Percentiles rank a stretch among this genome's conserved stretches.
Conservation (phyloP, 2,888 invertebrate genomes). For the Ceramica pisi region DNA sequence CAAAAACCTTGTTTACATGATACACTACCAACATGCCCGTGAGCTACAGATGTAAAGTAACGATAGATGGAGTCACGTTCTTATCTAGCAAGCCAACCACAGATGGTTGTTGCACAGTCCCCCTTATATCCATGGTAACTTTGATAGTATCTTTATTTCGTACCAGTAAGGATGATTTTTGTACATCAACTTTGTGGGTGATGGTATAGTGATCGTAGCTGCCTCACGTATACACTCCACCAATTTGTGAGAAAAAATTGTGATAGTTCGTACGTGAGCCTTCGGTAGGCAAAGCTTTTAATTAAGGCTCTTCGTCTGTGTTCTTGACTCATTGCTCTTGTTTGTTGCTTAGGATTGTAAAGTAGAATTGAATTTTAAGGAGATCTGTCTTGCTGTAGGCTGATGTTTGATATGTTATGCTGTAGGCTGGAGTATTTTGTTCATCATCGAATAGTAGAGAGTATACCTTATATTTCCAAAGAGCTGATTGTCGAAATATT, state of each 20-base stretch:
- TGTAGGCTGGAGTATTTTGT: background rate
- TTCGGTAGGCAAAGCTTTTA: slow-evolving; percentile 46
- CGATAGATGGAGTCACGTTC: slow-evolving; percentile 77
- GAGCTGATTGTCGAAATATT: background rate
- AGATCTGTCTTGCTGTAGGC: background rate
- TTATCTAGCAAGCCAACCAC: slow-evolving; percentile 64
- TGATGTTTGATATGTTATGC: background rate
- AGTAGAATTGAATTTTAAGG: background rate
- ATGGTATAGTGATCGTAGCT: slow-evolving; percentile 22
- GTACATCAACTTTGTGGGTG: background rate
- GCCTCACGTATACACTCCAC: slow-evolving; percentile 51
- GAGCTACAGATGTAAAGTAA: slow-evolving; percentile 64
- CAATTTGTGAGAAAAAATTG: slow-evolving; percentile 65
- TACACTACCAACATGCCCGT: slow-evolving; percentile 49
- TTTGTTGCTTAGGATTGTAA: slow-evolving; percentile 20
- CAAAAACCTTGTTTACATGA: slow-evolving; percentile 37
- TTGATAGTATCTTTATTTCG: slow-evolving; percentile 9
- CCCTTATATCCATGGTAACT: slow-evolving; percentile 8
- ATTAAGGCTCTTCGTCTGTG: slow-evolving; percentile 43
- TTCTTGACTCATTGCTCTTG: slow-evolving; percentile 13
- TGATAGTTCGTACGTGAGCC: slow-evolving; percentile 60
- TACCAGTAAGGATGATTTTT: slow-evolving; percentile 4
- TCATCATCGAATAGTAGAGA: background rate
- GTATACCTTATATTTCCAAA: background rate
- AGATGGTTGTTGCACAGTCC: slow-evolving; percentile 43